Evolutionary conservation across 1,140 invertebrate genomes (phyloP), one percentile per base, ranked within the genome.

Genomic region (Odontomachus brunneus): DNA sequence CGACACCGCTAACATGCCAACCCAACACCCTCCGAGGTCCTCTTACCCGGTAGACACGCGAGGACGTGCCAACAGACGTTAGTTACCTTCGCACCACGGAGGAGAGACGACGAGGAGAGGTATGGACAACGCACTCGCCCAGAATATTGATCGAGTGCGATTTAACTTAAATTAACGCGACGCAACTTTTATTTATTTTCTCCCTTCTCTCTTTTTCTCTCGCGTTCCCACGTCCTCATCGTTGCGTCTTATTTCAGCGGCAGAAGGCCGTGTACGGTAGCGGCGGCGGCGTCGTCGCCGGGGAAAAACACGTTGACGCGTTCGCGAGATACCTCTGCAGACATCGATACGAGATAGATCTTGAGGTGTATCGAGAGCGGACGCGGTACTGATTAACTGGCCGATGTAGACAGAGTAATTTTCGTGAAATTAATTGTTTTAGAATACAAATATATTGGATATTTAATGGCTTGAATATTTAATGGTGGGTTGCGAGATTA

Each of bases 1-100:
- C 75, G 67, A 88, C 75, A 80, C 89, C 90, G 89, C 89, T 81
- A 86, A 89, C 89, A 89, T 89, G 89, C 69, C 87, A 86, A 38
- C 71, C 87, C 83, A 86, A 89, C 88, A 62, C 75, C 72, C 48
- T 59, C 81, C 71, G 73, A 57, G 84, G 63, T 71, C 75, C 65
- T 19, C 65, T 33, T 19, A 84, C 57, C 53, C 67, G 26, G 48
- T 83, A 84, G 71, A 89, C 85, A 89, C 85, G 87, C 88, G 60
- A 91, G 60, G 76, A 85, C 48, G 72, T 85, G 83, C 72, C 76
- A 73, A 72, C 86, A 82, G 60, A 74, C 82, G 60, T 78, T 60
- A 55, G 55, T 78, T 59, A 74, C 22, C 53, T 17, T 65, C 53
- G 51, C 51, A 59, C 83, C 55, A 80, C 49, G 60, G 53, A 48